Percentiles rank a stretch among this genome's conserved stretches.
Evolutionary conservation across 2,888 invertebrate genomes (phyloP).

Genomic region (Phytoseiulus persimilis): DNA sequence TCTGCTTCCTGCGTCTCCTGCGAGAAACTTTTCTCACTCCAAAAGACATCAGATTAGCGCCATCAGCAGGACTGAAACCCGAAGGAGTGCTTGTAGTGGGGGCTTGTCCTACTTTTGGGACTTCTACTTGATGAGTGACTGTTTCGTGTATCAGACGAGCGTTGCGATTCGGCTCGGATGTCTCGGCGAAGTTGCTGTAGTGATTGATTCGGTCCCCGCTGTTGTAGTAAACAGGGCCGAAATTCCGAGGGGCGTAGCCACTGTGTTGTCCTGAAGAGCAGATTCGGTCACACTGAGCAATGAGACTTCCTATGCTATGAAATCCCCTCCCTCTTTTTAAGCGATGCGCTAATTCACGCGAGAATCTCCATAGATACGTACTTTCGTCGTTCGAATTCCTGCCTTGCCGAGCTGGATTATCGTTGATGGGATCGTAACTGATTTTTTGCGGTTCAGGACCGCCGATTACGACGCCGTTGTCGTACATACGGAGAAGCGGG

Average conservation of each 20-base stretch:
- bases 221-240: conserved; percentile 7
- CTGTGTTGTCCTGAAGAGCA: neutral
- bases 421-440: conserved; percentile 26
- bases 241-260: conserved; percentile 13
- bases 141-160: conserved; percentile 15
- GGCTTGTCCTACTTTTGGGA: neutral
- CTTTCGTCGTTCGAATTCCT: neutral
- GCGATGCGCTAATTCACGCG: too few species aligned
- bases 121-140: neutral
- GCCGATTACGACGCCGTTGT: conserved; percentile 23
- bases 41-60: conserved; percentile 20
- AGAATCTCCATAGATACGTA: neutral
- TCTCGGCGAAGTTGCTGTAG: conserved; percentile 23
- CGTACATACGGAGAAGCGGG: conserved; percentile 32
- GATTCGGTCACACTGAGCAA: too few species aligned
- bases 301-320: too few species aligned
- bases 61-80: conserved; percentile 12
- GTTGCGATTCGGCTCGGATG: neutral
- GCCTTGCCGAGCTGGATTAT: conserved; percentile 7
- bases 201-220: neutral
- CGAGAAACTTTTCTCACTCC: conserved; percentile 21
- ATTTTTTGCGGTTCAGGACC: conserved; percentile 29
- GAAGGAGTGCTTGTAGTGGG: neutral
- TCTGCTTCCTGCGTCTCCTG: conserved; percentile 30
- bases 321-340: too few species aligned